phyloP scores from a whole-genome alignment of 2,797 vertebrate species.

The Pseudochirops corinnae region DNA sequence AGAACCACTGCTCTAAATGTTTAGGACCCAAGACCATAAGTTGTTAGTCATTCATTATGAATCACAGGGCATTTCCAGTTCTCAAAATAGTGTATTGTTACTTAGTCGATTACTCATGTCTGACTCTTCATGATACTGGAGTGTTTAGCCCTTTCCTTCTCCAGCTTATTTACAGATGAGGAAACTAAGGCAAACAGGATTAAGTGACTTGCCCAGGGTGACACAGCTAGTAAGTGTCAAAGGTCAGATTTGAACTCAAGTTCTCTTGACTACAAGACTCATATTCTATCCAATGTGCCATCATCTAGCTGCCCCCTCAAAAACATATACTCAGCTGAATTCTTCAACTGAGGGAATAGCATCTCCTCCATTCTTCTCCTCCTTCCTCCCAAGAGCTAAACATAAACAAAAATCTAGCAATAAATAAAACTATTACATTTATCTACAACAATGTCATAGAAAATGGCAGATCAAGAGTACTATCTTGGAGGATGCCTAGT shows the following conservation, averaged over 20 bases:
- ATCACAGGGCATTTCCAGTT: background rate
- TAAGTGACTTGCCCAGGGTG: background rate
- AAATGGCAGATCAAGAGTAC: background rate
- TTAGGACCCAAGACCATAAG: background rate
- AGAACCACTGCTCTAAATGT: background rate
- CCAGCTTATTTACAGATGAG: background rate
- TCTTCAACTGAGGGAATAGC: too few relatives aligned
- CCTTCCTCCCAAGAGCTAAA: too few relatives aligned
- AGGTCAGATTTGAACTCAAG: background rate
- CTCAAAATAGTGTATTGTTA: background rate
- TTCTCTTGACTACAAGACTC: background rate
- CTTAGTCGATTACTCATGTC: background rate
- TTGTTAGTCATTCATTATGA: background rate
- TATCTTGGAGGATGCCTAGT: background rate
- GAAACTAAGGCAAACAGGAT: background rate
- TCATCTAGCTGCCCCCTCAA: background rate
- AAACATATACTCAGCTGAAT: too few relatives aligned
- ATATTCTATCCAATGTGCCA: background rate
- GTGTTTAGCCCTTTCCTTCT: background rate
- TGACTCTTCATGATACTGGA: background rate
- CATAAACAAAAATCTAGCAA: too few relatives aligned
- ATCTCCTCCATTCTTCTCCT: too few relatives aligned
- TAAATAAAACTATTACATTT: too few relatives aligned
- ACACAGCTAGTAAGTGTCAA: background rate
- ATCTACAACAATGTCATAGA: too few relatives aligned